Conservation (phyloP, 1,140 invertebrate genomes). For the Idris sp. region DNA sequence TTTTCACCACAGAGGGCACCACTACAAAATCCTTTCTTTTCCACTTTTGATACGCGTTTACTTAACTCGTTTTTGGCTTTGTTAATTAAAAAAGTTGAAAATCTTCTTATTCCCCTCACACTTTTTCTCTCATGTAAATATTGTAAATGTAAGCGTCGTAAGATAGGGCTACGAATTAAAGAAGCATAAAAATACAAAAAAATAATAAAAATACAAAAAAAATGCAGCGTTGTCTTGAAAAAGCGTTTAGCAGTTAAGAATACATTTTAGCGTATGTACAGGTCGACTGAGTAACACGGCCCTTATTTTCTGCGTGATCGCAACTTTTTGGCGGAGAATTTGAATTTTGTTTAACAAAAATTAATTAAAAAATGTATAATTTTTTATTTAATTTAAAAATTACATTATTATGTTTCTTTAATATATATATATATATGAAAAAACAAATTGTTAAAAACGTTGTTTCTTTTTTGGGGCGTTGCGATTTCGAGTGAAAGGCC, state of each 20-base stretch:
- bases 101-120: no score
- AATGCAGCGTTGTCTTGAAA: constrained; percentile 73
- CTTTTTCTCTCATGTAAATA: constrained; percentile 69
- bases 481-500: constrained; percentile 49
- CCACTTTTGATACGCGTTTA: constrained; percentile 57
- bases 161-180: constrained; percentile 63
- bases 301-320: constrained; percentile 51
- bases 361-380: no score
- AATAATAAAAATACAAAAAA: constrained; percentile 20
- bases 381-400: no score
- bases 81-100: no score
- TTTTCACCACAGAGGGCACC: constrained; percentile 37
- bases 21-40: constrained; percentile 53
- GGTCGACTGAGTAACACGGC: constrained; percentile 61
- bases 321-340: no score
- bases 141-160: constrained; percentile 69
- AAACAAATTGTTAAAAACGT: no score
- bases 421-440: no score
- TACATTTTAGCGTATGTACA: constrained; percentile 71
- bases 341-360: no score
- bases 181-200: constrained; percentile 37
- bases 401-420: no score
- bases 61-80: constrained; percentile 23
- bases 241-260: constrained; percentile 67
- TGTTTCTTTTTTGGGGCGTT: constrained; percentile 22